Evolutionary conservation across 2,113 vertebrate genomes (phyloP).

Genomic region (Tachuris rubrigastra): DNA sequence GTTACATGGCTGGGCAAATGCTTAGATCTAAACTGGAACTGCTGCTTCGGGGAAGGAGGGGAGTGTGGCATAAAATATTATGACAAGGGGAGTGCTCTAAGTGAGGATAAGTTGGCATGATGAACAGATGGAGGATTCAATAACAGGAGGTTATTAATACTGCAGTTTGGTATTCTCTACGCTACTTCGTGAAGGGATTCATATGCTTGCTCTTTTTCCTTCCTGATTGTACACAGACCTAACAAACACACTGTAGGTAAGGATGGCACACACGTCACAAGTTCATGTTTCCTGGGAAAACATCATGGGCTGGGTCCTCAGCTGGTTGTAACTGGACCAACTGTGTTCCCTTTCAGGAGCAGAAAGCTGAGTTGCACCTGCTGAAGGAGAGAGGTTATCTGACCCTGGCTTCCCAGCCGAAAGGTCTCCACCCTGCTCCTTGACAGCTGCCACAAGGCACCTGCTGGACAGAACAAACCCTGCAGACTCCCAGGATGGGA

Average conservation of each 20-base stretch:
- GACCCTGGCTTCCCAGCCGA: not conserved
- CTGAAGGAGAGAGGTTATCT: slow-evolving; percentile 20
- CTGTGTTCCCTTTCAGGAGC: not conserved
- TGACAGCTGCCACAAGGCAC: slow-evolving; percentile 18
- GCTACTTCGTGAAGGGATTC: slow-evolving; percentile 57
- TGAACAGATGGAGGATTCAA: slow-evolving; percentile 73
- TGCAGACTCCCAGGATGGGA: not conserved
- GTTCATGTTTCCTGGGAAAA: not conserved
- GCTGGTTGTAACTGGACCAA: not conserved
- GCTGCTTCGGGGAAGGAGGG: slow-evolving; percentile 55
- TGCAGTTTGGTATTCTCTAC: slow-evolving; percentile 68
- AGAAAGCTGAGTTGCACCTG: not conserved
- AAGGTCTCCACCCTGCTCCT: not conserved
- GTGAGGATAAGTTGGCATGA: slow-evolving; percentile 70
- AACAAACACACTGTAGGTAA: not conserved
- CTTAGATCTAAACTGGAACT: slow-evolving; percentile 56
- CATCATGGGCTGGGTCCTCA: not conserved
- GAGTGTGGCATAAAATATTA: slow-evolving; percentile 68
- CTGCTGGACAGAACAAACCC: not conserved
- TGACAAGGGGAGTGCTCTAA: slow-evolving; percentile 72
- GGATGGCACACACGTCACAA: not conserved
- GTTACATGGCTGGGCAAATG: slow-evolving; percentile 49
- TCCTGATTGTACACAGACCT: slow-evolving; percentile 1
- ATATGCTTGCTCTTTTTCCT: slow-evolving; percentile 70
- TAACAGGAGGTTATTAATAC: slow-evolving; percentile 74